phyloP scores from a whole-genome alignment of 2,797 vertebrate species.

The Hirundo rustica region DNA sequence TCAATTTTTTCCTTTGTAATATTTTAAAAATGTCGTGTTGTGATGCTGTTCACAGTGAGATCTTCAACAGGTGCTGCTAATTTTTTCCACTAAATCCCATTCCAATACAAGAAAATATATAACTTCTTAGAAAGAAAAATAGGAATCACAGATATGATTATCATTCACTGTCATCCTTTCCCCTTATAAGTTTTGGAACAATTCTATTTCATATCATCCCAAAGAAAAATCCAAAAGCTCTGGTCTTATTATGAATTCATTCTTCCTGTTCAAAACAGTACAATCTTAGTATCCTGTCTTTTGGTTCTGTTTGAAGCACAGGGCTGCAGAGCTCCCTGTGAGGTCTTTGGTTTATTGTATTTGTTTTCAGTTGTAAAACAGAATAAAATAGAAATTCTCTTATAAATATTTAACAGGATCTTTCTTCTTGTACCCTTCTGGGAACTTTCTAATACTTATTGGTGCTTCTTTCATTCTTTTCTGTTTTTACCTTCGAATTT shows the following conservation, averaged over 20 bases:
- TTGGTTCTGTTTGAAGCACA: not conserved
- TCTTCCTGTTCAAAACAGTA: not conserved
- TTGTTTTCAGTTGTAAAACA: slow-evolving; percentile 1
- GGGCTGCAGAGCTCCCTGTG: not conserved
- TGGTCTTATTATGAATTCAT: not conserved
- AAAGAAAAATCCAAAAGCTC: not conserved
- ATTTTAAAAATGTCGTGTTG: not conserved
- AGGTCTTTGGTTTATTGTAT: not conserved
- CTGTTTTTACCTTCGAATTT: not conserved
- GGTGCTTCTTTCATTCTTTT: not conserved
- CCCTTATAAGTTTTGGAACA: not conserved
- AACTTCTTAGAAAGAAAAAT: not conserved
- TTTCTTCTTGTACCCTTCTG: not conserved
- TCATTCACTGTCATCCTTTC: not conserved
- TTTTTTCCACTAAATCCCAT: not conserved
- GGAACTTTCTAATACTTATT: not conserved
- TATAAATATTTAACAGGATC: not conserved
- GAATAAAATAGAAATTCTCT: not conserved
- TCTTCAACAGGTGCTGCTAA: not conserved
- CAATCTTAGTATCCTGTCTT: not conserved
- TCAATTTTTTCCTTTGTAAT: not conserved
- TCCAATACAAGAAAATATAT: not conserved
- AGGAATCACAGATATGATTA: not conserved
- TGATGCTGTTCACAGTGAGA: not conserved
- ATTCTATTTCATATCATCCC: not conserved